Evolutionary conservation across 2,888 invertebrate species (phyloP), one percentile per base, ranked within the genome.

Genomic region (Dioctria rufipes): DNA sequence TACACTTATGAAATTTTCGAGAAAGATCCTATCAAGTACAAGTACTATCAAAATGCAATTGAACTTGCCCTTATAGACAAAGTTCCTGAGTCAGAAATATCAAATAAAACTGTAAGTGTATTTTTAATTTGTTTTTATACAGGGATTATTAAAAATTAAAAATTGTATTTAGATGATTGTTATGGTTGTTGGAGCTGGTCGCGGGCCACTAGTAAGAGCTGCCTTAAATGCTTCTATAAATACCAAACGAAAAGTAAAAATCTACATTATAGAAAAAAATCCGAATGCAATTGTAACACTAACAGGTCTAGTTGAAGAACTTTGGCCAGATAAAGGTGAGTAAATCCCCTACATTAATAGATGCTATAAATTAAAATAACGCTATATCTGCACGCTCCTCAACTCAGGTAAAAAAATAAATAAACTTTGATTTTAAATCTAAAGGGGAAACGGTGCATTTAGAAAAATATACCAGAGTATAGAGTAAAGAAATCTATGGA

Each of bases 211-310:
- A 77, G 97, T 99, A 3, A 92, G 95, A 84, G 95, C 96, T n/a
- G 92, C 95, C 73, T 89, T 98, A 3, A 94, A 95, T 88, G 98
- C 98, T 6, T 90, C 92, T 82, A 89, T 92, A 84, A 92, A 93
- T 84, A 93, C 95, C 0, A 91, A 93, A 54, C 91, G 93, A 43
- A 92, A 92, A 88, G 92, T 98, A 3, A 94, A 94, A 88, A 91
- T 99, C 8, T 97, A 96, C 88, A 98, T 98, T 5, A 95, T 99
- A 4, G 99, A 99, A 89, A 99, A 99, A 88, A 99, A 99, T 91
- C 96, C 97, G 0, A 97, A 96, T 90, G 99, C 99, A 49, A 93
- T 98, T 58, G 93, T 96, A 69, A 96, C 97, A 83, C 89, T 96
- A 39, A 92, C 92, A 61, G 93, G 94, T 9, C 92, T 95, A 85